These are phyloP conservation scores for Paracentrotus lividus DNA, from an alignment of 53 echinoderm and acorn worm genomes.

Conservation along the genomic window DNA sequence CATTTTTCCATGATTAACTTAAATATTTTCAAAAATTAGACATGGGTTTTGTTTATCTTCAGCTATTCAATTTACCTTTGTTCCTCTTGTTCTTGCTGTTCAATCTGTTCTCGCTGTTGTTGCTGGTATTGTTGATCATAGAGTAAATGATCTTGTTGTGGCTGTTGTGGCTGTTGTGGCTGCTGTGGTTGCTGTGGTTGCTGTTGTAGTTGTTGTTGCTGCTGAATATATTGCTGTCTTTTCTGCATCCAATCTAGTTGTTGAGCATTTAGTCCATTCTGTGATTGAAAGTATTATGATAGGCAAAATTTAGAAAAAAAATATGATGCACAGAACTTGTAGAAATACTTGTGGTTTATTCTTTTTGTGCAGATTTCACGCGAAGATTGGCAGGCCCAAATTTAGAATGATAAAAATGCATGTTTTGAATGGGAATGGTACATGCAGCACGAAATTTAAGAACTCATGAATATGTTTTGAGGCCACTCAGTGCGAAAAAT, in stretches of 20 bases:
- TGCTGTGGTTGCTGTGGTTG: slow-evolving; percentile 34
- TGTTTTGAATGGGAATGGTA: no score
- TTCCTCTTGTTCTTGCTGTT: slow-evolving; percentile 40
- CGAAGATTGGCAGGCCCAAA: no score
- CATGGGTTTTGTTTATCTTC: not conserved
- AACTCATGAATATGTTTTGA: no score
- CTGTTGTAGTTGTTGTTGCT: slow-evolving; percentile 49
- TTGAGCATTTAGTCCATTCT: slow-evolving; percentile 19
- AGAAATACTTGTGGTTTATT: no score
- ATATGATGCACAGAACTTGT: no score
- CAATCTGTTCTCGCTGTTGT: slow-evolving; percentile 57
- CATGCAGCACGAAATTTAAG: no score
- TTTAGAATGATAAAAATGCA: no score
- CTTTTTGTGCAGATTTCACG: no score
- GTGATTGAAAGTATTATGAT: not conserved
- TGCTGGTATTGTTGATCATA: slow-evolving; percentile 44
- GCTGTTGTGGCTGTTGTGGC: not conserved
- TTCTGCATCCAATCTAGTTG: slow-evolving; percentile 45
- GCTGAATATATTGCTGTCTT: slow-evolving; percentile 29
- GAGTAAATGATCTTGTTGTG: slow-evolving; percentile 34
- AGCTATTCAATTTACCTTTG: slow-evolving; percentile 38
- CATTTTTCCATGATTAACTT: no score
- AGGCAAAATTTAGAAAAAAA: no score
- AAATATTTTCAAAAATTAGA: no score
- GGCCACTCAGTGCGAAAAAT: no score